Base-by-base conservation (phyloP, 2,797 vertebrate species). In the Danio kyathit region DNA sequence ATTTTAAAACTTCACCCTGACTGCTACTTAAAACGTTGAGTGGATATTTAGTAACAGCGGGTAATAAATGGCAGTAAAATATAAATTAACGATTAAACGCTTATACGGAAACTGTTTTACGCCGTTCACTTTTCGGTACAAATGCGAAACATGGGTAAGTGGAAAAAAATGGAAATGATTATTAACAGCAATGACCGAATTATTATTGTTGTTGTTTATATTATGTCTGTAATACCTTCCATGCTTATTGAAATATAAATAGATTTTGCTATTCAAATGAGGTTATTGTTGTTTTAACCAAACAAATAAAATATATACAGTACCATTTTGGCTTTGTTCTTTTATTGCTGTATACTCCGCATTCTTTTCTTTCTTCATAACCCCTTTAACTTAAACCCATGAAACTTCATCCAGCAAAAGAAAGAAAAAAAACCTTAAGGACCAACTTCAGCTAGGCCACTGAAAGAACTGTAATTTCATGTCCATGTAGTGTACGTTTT, bases 11-110 rank as follows among this genome's bases (percentile, higher is more conserved):
- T 56, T 73, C 43, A 10, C 17, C 13, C 11, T 67, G 52, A 57
- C 49, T 77, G 7, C 54, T 59, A 21, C 7, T 41, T 82, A 29
- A 40, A 21, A 38, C 38, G 21, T 14, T 71, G 6, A 57, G n/a
- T 46, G 51, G 60, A 41, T 61, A 6, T 64, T 72, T 72, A n/a
- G 17, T 29, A 12, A 65, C n/a, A 63, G 74, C 65, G 67, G 74
- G 81, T 72, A 14, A 7, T 60, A n/a, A 51, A 48, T 16, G 38
- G 16, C n/a, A 8, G 52, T 21, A 29, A 74, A 74, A 74, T 7
- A 73, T 17, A 57, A 67, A 66, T 2, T 57, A 38, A 59, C 38
- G 40, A 69, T 14, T 49, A 19, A 7, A 44, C 57, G 72, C 56
- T 38, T 21, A 46, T 29, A 21, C 19, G 40, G 43, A 61, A 57